Evolutionary conservation across 2,113 vertebrate genomes (phyloP), one percentile per base, ranked within the genome.

Genomic region (Proteles cristata): DNA sequence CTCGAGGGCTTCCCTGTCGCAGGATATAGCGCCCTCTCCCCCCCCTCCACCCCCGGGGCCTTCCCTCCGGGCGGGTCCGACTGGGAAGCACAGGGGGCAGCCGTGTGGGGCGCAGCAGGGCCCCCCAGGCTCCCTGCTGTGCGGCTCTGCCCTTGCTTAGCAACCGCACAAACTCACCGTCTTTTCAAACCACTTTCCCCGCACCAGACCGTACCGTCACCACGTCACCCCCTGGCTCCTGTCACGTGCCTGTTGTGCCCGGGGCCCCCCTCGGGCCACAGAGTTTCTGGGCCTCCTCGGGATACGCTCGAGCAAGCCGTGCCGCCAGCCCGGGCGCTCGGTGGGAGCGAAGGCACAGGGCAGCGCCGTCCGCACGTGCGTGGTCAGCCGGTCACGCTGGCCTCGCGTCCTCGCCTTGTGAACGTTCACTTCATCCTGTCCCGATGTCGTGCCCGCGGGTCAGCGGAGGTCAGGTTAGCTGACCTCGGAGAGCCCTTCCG

Each of bases 11-110:
- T 66, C 39, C 65, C 43, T 53, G 58, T 55, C 25, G 14, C 6
- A 39, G 28, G 25, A 33, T 11, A 25, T n/a, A 17, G 33, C 16
- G 4, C 2, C 48, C 43, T 43, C 11, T 0, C 43, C 58, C 11
- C 1, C n/a, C n/a, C n/a, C n/a, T n/a, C n/a, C n/a, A n/a, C n/a
- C 43, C 58, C 11, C 1, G 6, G 11, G 28, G 17, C 55, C 45
- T 50, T 28, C 39, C 33, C 25, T 74, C 25, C 15, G 4, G 16
- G 68, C 25, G 65, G 11, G 33, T 35, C 31, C 50, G 55, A 65
- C 45, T 48, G 3, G 21, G 55, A 84, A 4, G 31, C 65, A 7
- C 66, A 14, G 9, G 58, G 58, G 8, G 23, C 58, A 7, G 58
- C 19, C 23, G 58, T 14, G 58, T 9, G 19, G 21, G 58, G 58